phyloP scores from a whole-genome alignment of 2,888 invertebrate species.

The Helleia helle region DNA sequence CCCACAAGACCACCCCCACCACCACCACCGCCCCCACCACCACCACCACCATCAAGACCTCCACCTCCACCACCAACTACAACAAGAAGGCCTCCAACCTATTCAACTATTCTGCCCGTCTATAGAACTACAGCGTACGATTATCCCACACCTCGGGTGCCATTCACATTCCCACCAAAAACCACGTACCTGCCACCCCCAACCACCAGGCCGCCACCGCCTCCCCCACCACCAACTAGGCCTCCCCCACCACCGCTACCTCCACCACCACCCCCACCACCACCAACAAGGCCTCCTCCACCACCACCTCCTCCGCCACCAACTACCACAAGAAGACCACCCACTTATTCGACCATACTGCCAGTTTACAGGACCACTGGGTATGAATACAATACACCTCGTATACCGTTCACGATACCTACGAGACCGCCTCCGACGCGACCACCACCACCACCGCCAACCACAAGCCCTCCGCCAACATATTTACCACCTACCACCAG shows the following conservation, averaged over 20 bases:
- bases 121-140: constrained; percentile 1
- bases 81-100: constrained; percentile 15
- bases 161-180: constrained; percentile 8
- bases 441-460: constrained; percentile 16
- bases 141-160: constrained; percentile 4
- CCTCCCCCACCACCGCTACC: constrained; percentile 4
- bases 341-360: constrained; percentile 15
- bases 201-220: constrained; percentile 2
- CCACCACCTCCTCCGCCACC: constrained; percentile 9
- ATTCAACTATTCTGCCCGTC: constrained; percentile 10
- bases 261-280: constrained; percentile 12
- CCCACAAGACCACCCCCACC: constrained; percentile 13
- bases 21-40: constrained; percentile 7
- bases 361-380: background rate
- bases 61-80: constrained; percentile 7
- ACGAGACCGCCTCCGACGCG: constrained; percentile 8
- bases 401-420: constrained; percentile 9
- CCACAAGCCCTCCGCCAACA: constrained; percentile 1
- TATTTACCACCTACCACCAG: constrained; percentile 14
- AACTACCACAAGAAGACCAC: constrained; percentile 12
- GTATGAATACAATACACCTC: constrained; percentile 6
- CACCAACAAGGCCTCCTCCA: constrained; percentile 8
- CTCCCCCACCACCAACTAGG: constrained; percentile 11
- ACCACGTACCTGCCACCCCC: constrained; percentile 15
- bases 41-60: constrained; percentile 3